These are phyloP conservation scores for Drosophila melanica DNA, from an alignment of 1,140 invertebrate species.

Conservation along the genomic window DNA sequence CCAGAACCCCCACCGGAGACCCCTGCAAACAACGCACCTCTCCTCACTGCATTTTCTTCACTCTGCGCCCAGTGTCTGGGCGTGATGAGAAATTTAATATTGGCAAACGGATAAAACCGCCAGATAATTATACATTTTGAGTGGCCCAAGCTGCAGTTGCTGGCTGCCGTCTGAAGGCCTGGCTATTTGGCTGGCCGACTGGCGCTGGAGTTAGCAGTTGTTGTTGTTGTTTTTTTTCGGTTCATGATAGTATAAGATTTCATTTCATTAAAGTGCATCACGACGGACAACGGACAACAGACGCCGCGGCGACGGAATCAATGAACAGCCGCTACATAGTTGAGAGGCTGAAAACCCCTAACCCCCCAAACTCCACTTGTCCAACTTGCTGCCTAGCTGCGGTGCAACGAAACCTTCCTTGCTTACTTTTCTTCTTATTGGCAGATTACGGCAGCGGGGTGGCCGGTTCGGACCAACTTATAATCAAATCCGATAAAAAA, in stretches of 20 bases:
- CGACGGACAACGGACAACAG: conserved; percentile 63
- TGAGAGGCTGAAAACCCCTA: conserved; percentile 14
- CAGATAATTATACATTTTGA: conserved; percentile 83
- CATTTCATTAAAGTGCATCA: conserved; percentile 83
- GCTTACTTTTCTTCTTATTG: conserved; percentile 82
- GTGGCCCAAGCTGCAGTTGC: conserved; percentile 62
- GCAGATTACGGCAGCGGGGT: conserved; percentile 74
- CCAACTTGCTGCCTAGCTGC: conserved; percentile 34
- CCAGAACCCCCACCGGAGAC: conserved; percentile 20
- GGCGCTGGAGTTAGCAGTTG: conserved; percentile 48
- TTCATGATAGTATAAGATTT: conserved; percentile 83
- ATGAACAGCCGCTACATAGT: conserved; percentile 71
- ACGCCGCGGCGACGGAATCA: conserved; percentile 69
- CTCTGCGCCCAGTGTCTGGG: conserved; percentile 56
- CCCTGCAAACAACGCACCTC: conserved; percentile 11
- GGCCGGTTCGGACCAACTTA: conserved; percentile 66
- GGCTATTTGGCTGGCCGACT: conserved; percentile 29
- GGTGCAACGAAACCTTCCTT: conserved; percentile 35
- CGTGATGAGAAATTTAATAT: conserved; percentile 83
- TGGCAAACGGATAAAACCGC: conserved; percentile 82
- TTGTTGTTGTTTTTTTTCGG: conserved; percentile 37
- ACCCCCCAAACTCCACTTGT: background rate
- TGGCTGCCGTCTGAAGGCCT: conserved; percentile 14
- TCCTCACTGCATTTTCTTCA: conserved; percentile 40
- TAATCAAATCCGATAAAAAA: conserved; percentile 83